Evolutionary conservation across 2,888 invertebrate species (phyloP).

Genomic region (Arctia plantaginis): DNA sequence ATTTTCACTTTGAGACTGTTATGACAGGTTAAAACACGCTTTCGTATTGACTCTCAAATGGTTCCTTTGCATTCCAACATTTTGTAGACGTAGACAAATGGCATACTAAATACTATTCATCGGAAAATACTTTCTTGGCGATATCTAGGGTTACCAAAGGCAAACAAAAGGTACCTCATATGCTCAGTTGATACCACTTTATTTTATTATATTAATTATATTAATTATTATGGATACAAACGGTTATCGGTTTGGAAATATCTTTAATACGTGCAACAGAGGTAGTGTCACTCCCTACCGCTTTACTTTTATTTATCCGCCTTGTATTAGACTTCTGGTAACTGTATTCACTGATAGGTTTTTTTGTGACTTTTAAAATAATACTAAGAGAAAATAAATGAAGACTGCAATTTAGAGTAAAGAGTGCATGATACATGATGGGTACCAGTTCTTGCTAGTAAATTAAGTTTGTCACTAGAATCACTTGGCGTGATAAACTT

Average conservation of each 20-base stretch:
- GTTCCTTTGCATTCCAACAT: constrained; percentile 26
- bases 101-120: constrained; percentile 8
- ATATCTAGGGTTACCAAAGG: constrained; percentile 2
- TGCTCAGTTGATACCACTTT: too few species aligned
- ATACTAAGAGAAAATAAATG: too few species aligned
- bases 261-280: not conserved
- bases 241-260: not conserved
- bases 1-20: constrained; percentile 37
- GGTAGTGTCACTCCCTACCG: not conserved
- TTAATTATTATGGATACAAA: not conserved
- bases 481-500: too few species aligned
- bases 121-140: constrained; percentile 8
- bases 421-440: too few species aligned
- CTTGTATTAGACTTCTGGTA: not conserved
- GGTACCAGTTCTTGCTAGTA: too few species aligned
- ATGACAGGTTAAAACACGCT: constrained; percentile 32
- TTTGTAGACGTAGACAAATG: constrained; percentile 26
- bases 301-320: too few species aligned
- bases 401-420: too few species aligned
- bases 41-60: constrained; percentile 27
- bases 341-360: not conserved
- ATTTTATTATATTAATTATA: too few species aligned
- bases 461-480: not conserved
- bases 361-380: not conserved
- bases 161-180: not conserved